A percentile compares a stretch with the other conserved stretches of the same genome.
These are phyloP conservation scores for Pygoscelis antarcticus DNA, from an alignment of 2,113 vertebrate genomes.

Conservation along the genomic window DNA sequence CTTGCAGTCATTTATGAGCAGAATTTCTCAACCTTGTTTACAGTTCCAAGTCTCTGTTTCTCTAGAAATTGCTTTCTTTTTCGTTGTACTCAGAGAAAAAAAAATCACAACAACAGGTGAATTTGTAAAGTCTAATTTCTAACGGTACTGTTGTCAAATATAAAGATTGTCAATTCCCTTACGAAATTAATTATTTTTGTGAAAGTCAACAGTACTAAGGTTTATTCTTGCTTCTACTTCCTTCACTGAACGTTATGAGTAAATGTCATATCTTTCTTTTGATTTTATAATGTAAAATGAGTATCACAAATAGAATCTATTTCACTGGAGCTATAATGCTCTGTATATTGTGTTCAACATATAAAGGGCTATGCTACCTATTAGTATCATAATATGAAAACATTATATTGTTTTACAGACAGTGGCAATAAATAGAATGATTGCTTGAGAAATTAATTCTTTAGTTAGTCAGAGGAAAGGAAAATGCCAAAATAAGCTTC, in stretches of 20 bases:
- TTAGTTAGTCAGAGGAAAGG: background rate
- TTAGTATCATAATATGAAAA: background rate
- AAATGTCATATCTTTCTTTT: background rate
- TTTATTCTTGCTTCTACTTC: background rate
- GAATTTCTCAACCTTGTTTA: constrained; percentile 6
- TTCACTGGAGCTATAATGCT: background rate
- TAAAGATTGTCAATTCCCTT: background rate
- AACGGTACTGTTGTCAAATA: background rate
- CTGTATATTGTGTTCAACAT: background rate
- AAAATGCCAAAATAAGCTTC: background rate
- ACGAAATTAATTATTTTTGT: background rate
- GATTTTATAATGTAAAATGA: background rate
- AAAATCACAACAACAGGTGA: background rate
- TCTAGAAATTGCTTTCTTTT: constrained; percentile 7
- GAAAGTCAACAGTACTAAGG: background rate
- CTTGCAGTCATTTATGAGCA: background rate
- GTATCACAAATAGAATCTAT: background rate
- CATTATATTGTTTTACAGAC: background rate
- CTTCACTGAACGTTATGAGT: background rate
- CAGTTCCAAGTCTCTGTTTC: background rate
- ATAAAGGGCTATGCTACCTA: background rate
- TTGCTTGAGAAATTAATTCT: background rate
- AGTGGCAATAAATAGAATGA: background rate
- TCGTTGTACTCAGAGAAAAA: background rate
- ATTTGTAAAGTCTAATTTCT: background rate